Evolutionary conservation across 2,797 vertebrate genomes (phyloP), one percentile per base, ranked within the genome.

Genomic region (Phaenicophaeus curvirostris): DNA sequence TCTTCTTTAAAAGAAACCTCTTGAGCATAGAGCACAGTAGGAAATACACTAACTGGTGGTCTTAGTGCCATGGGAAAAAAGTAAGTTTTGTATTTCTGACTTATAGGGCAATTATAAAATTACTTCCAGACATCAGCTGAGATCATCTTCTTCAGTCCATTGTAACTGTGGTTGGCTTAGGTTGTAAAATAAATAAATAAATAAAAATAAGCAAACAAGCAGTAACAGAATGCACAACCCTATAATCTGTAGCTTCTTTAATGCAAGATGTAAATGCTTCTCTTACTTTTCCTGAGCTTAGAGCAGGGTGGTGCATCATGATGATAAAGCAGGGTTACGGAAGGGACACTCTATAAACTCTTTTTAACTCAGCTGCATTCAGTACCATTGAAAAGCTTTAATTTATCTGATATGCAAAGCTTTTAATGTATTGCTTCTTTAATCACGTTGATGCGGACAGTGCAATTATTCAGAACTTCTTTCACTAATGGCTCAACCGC

Each of bases 121-220:
- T 87, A 87, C 72, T 96, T 96, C 73, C 94, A 89, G 85, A 95
- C 77, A 75, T 92, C 83, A 82, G 83, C 85, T 94, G 94, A 95
- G 57, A 73, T 96, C 79, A 96, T 94, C 72, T 28, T 82, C 77
- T 73, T 82, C 74, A 97, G 83, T 35, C 75, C 30, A 39, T 63
- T 90, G 74, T 71, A 90, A 87, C 44, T 81, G 86, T 78, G 75
- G 96, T 86, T 96, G 51, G 18, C 55, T 48, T 79, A 93, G 6
- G 8, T 42, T 93, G 53, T 84, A 77, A 94, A 96, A 91, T 59
- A 94, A 91, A 95, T 62, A 77, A 72, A 77, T 72, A 89, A 87
- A 93, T 37, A 46, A 8, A 85, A 50, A 46, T 51, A 96, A 96
- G 59, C 39, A 96, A 94, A 94, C 48, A 76, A 57, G 44, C 71